A percentile compares a stretch with the other conserved stretches of the same genome.
Conservation (phyloP, 2,888 invertebrate genomes). For the Eristalis arbustorum region DNA sequence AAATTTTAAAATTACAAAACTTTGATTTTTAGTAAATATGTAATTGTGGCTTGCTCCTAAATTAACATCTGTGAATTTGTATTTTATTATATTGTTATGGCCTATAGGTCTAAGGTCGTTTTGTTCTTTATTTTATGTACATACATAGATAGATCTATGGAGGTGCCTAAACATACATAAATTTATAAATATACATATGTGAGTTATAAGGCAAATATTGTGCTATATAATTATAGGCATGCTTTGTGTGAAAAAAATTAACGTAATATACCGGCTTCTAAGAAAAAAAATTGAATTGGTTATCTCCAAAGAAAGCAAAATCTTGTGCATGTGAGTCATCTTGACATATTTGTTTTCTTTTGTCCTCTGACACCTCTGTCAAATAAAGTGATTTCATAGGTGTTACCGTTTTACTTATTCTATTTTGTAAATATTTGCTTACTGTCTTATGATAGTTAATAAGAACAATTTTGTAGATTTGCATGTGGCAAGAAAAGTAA, state of each 20-base stretch:
- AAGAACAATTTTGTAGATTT: neutral
- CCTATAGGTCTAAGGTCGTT: too few relatives aligned
- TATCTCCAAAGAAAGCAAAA: neutral
- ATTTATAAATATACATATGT: neutral
- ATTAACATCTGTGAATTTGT: neutral
- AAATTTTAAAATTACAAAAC: too few relatives aligned
- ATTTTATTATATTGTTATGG: neutral
- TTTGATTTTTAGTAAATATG: neutral
- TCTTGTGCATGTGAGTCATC: slow-evolving; percentile 20
- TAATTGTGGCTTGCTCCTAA: neutral
- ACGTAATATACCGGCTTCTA: neutral
- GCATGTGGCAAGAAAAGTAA: neutral
- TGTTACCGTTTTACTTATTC: slow-evolving; percentile 10
- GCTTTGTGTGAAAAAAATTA: neutral
- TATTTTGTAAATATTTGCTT: slow-evolving; percentile 11
- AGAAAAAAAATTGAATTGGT: neutral
- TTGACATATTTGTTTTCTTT: slow-evolving; percentile 20
- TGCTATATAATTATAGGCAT: neutral
- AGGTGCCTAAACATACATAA: neutral
- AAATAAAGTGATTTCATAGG: slow-evolving; percentile 33
- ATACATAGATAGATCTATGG: too few relatives aligned
- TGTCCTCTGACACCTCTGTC: neutral
- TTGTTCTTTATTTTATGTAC: neutral
- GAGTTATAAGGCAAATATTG: neutral
- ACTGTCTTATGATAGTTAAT: neutral